Evolutionary conservation across 1,140 invertebrate species (phyloP), one percentile per base, ranked within the genome.

Genomic region (Rhynchophorus ferrugineus): DNA sequence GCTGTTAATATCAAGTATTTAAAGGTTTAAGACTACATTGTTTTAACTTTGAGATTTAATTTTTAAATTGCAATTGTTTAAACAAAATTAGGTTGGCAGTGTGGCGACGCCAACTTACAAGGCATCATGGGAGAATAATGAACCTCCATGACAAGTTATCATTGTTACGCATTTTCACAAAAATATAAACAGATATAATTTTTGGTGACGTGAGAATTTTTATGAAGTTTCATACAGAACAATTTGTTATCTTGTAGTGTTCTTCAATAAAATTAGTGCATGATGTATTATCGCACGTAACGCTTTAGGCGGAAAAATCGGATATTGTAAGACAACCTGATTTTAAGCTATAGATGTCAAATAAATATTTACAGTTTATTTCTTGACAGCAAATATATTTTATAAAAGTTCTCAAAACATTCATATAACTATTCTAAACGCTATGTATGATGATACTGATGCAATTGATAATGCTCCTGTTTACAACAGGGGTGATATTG

Each of bases 401-500:
- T n/a, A n/a, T n/a, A n/a, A 33, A 33, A 33, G 29, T 33, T 36
- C n/a, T 9, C 8, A n/a, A n/a, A 43, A 19, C 11, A 16, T 13
- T 42, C 11, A 9, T 14, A 20, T n/a, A 42, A 20, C 19, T 34
- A 19, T 20, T 13, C 11, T 16, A 9, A 24, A 33, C 34, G 71
- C 69, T 49, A 80, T 81, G 79, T 78, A 75, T 63, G 78, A 80
- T 21, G 79, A 9, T 11, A 41, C 21, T 44, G 53, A 49, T 42
- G 13, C 22, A 83, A 72, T 78, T 75, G 54, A 74, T 74, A 62
- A 70, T 22, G 39, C 53, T n/a, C 53, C 78, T 22, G 61, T 64
- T 60, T 89, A 86, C 70, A 71, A 75, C 53, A 79, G 83, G 56
- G 84, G 83, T 36, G 84, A 88, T 57, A 71, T 88, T 44, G 87